Percentiles rank a stretch among this genome's conserved stretches.
Evolutionary conservation across 2,888 invertebrate genomes (phyloP).

Genomic region (Drosophila falleni): DNA sequence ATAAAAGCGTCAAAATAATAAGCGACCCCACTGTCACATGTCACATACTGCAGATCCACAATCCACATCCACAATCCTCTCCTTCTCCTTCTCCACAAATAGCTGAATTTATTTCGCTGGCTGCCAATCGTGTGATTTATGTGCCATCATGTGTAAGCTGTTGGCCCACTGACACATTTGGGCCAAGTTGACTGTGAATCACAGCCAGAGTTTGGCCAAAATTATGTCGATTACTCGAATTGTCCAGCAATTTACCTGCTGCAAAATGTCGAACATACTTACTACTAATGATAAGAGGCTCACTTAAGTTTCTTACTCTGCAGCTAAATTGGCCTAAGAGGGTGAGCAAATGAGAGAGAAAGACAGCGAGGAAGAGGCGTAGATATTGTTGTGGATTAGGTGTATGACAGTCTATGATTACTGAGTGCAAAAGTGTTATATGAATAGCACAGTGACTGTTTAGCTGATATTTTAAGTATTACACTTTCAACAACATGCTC

Average conservation of each 20-base stretch:
- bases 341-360: neutral
- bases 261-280: constrained; percentile 2
- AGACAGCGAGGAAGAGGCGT: too few species aligned
- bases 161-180: constrained; percentile 1
- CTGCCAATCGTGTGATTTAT: constrained; percentile 66
- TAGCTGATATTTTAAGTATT: neutral
- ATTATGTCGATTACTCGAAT: constrained; percentile 8
- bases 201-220: constrained; percentile 1
- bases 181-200: constrained; percentile 3
- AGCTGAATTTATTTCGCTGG: constrained; percentile 25
- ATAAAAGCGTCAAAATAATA: constrained; percentile 56
- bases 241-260: constrained; percentile 16
- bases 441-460: neutral
- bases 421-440: constrained; percentile 2
- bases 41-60: constrained; percentile 1
- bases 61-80: neutral
- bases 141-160: constrained; percentile 42
- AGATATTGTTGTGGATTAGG: too few species aligned
- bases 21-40: constrained; percentile 8
- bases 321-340: neutral
- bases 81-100: constrained; percentile 1
- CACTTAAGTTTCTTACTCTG: neutral
- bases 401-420: neutral
- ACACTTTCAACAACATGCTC: neutral
- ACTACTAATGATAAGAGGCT: neutral